A percentile compares a stretch with the other conserved stretches of the same genome.
Evolutionary conservation across 2,888 invertebrate species (phyloP).

Genomic region (Neuroscelio doddi): DNA sequence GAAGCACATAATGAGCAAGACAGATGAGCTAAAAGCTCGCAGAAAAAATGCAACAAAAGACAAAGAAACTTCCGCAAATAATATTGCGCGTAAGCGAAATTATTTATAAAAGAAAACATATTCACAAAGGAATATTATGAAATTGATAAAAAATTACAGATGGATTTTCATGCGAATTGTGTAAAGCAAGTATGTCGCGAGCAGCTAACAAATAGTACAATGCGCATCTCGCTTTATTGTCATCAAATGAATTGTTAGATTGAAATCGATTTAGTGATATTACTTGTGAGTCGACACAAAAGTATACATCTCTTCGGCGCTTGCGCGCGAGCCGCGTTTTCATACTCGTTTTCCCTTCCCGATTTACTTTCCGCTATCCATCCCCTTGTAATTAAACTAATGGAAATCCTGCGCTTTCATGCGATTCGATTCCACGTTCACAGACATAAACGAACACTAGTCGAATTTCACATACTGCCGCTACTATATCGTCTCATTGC

Average conservation of each 20-base stretch:
- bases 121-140: too few species aligned
- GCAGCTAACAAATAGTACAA: slow-evolving; percentile 34
- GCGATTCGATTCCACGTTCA: slow-evolving; percentile 29
- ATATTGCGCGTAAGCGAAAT: too few species aligned
- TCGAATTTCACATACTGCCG: slow-evolving; percentile 32
- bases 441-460: slow-evolving; percentile 53
- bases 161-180: too few species aligned
- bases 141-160: too few species aligned
- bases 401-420: slow-evolving; percentile 52
- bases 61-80: too few species aligned
- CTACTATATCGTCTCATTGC: neutral
- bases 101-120: too few species aligned
- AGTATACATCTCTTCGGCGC: slow-evolving; percentile 19
- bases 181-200: slow-evolving; percentile 28
- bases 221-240: slow-evolving; percentile 32
- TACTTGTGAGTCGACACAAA: slow-evolving; percentile 29
- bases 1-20: too few species aligned
- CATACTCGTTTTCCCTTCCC: slow-evolving; percentile 26
- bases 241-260: slow-evolving; percentile 39
- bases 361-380: slow-evolving; percentile 26
- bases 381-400: slow-evolving; percentile 63
- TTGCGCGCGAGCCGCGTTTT: slow-evolving; percentile 25
- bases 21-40: too few species aligned
- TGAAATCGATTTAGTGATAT: slow-evolving; percentile 40
- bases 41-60: too few species aligned